Conservation (phyloP, 2,113 vertebrate genomes). For the Vireo altiloquus region DNA sequence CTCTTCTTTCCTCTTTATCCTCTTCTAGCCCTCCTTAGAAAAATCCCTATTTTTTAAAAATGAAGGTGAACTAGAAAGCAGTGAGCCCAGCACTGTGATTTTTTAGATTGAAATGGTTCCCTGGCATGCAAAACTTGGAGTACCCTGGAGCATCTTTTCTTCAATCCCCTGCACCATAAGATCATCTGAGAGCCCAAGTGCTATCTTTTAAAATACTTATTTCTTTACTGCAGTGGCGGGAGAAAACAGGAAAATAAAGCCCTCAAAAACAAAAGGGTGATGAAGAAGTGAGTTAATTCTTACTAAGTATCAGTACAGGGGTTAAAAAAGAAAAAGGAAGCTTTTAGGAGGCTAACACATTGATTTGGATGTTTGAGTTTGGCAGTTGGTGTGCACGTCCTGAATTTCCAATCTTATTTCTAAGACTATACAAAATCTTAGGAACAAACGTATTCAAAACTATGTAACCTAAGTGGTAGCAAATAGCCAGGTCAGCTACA, state of each 20-base stretch:
- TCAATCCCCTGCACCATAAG: background rate
- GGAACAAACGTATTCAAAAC: background rate
- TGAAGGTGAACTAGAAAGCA: background rate
- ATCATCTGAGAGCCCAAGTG: background rate
- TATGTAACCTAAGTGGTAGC: background rate
- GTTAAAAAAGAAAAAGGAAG: background rate
- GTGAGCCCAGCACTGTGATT: background rate
- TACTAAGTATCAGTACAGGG: background rate
- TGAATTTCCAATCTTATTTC: background rate
- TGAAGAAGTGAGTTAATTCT: background rate
- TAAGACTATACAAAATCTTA: background rate
- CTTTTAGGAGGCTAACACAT: background rate
- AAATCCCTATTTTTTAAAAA: background rate
- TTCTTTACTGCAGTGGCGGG: background rate
- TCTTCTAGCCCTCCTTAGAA: background rate
- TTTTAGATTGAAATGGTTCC: background rate
- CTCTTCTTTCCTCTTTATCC: background rate
- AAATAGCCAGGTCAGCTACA: background rate
- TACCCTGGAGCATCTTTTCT: background rate
- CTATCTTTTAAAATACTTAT: background rate
- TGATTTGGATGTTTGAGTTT: background rate
- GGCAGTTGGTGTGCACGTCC: background rate
- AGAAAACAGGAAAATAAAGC: background rate
- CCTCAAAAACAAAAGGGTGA: background rate
- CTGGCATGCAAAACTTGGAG: background rate